A percentile compares a stretch with the other conserved stretches of the same genome.
These are phyloP conservation scores for Microchirus variegatus DNA, from an alignment of 2,797 vertebrate genomes.

Conservation along the genomic window DNA sequence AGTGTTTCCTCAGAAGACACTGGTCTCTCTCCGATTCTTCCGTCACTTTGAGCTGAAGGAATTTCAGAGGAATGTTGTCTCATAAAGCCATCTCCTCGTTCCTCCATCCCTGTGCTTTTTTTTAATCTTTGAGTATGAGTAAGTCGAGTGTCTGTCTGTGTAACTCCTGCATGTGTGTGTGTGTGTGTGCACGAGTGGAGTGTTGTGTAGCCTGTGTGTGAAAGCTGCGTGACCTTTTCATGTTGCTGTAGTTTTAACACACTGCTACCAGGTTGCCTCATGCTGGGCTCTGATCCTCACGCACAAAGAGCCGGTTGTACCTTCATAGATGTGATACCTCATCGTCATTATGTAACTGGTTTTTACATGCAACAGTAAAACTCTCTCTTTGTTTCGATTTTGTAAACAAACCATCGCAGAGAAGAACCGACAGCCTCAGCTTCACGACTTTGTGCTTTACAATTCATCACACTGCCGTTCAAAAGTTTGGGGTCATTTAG, in stretches of 20 bases:
- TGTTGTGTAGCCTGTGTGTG: constrained; percentile 16
- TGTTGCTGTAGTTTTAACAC: constrained; percentile 50
- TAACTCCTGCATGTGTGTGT: too few relatives aligned
- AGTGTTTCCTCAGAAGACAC: constrained; percentile 38
- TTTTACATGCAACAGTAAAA: constrained; percentile 14
- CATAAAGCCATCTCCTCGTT: constrained; percentile 47
- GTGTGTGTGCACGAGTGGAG: not conserved
- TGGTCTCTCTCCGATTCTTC: constrained; percentile 41
- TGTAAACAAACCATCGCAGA: too few relatives aligned
- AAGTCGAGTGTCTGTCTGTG: not conserved
- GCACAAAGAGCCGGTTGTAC: constrained; percentile 58
- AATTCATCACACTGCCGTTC: too few relatives aligned
- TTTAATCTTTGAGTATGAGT: not conserved
- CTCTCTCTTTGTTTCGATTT: not conserved
- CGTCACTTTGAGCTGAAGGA: constrained; percentile 54
- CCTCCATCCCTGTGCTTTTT: constrained; percentile 10
- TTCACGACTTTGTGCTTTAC: too few relatives aligned
- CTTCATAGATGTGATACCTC: constrained; percentile 22
- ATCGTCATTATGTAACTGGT: constrained; percentile 18
- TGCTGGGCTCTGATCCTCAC: constrained; percentile 38
- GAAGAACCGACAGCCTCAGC: too few relatives aligned
- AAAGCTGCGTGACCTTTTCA: constrained; percentile 32
- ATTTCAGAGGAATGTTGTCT: constrained; percentile 65
- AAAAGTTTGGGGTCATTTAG: too few relatives aligned
- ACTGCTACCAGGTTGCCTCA: constrained; percentile 47